Evolutionary conservation across 1,140 invertebrate genomes (phyloP), one percentile per base, ranked within the genome.

Genomic region (Cyclina sinensis): DNA sequence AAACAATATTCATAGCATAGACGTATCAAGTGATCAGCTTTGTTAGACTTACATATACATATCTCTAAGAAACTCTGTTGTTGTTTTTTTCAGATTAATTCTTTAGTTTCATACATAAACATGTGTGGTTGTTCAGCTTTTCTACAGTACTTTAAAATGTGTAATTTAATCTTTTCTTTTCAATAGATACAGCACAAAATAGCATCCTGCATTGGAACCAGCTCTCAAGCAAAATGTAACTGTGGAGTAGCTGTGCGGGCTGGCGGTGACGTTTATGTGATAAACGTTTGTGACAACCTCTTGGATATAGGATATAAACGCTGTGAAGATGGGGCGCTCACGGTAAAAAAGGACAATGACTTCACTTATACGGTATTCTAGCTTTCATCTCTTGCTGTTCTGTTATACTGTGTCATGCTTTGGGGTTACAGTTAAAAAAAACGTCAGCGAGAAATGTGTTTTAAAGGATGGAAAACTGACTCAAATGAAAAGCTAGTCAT

Each of bases 311-410:
- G 79, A 39, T 43, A 82, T 18, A 62, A 27, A 27, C 79, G 65
- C 21, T 82, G 79, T 46, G 54, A 32, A 37, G 79, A 82, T 30
- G 35, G 65, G 24, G 57, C 59, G 3, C 27, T 82, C 4, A 82
- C 79, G 32, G 79, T 82, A 12, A 82, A 82, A 82, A 82, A 82
- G 35, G 79, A 82, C n/a, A 62, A 82, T 27, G 59, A 62, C 35
- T 65, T 65, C 39, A 82, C 59, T 14, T 82, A 82, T 16, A 82
- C 79, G 30, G 79, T 82, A 54, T 18, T 54, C 18, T 18, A 18
- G 21, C 4, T 54, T 3, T 54, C 3, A 54, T 4, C 4, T 7
- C 12, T 18, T 18, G 12, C 12, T 12, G 21, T 54, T 18, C 3
- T 54, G 51, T 54, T 14, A 18, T 11, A 54, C 21, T 54, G 14